These are phyloP conservation scores for Zoroaster sp. DNA, from an alignment of 53 echinoderm and acorn worm genomes.

Conservation along the genomic window DNA sequence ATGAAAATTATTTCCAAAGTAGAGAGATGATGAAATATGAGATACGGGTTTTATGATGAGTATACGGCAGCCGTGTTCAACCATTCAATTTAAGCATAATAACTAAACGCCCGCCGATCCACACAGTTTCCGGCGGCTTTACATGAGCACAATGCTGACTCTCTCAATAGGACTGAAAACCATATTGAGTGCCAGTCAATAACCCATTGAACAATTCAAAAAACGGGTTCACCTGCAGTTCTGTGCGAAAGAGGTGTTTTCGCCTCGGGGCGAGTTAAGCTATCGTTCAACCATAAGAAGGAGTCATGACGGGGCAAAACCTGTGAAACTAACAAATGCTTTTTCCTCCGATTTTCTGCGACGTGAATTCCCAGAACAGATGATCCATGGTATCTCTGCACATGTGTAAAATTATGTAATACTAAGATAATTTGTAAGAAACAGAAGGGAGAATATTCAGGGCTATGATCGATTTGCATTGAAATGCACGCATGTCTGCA, in stretches of 20 bases:
- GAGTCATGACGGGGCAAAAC: slow-evolving; percentile 40
- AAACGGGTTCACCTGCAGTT: slow-evolving; percentile 32
- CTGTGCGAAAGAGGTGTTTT: slow-evolving; percentile 30
- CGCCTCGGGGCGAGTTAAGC: slow-evolving; percentile 27
- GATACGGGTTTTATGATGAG: not conserved
- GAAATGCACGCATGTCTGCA: slow-evolving; percentile 22
- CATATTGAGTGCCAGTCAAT: slow-evolving; percentile 30
- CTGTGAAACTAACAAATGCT: not conserved
- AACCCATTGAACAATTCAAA: slow-evolving; percentile 29
- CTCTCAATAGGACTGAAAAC: slow-evolving; percentile 16
- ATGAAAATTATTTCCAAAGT: not conserved
- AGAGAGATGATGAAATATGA: not conserved
- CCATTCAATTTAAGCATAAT: not conserved
- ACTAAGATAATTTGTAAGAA: not conserved
- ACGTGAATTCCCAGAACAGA: not conserved
- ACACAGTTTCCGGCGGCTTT: slow-evolving; percentile 41
- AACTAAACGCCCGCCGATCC: not conserved
- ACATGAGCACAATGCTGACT: not conserved
- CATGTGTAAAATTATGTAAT: not conserved
- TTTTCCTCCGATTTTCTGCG: not conserved
- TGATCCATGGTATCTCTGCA: no score
- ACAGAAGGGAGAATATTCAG: not conserved
- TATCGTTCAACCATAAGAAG: slow-evolving; percentile 10
- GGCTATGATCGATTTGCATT: not conserved
- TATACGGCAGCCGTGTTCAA: not conserved